Base-by-base conservation (phyloP, 2,113 vertebrate species). In the Neoarius graeffei region DNA sequence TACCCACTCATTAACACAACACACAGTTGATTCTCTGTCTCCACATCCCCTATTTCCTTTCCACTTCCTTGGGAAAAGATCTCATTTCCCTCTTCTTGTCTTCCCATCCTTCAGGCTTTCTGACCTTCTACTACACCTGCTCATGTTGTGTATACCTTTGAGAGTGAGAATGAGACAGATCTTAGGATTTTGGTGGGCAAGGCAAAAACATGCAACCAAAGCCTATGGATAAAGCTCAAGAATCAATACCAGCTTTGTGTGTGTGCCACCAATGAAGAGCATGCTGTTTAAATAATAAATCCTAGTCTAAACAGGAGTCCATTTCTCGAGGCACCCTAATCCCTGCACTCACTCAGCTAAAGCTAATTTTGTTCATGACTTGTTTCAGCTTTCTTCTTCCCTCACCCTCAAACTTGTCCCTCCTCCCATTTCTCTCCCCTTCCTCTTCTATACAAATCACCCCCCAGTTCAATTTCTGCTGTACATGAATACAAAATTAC, bases 261-360 rank as follows among this genome's bases (percentile, higher is more conserved):
- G 83, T 85, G 86, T 82, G 35, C 60, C 23, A 15, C 79, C 85
- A 90, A 76, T 89, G 59, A 64, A 84, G 87, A 92, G 92, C 90
- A 82, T 84, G 91, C 84, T 94, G 92, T 94, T 94, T 92, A 93
- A 94, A 93, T 91, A 91, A 88, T 69, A 92, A 89, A 94, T 94
- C 93, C 91, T 88, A 93, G 89, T 92, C 87, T 92, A 94, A 95
- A 95, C 94, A 95, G 86, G 71, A 79, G 92, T 93, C 89, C 88
- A 91, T 93, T 93, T 93, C 90, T 91, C 90, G 69, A 87, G 74
- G 84, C 85, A 85, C 76, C 56, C 57, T 94, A 93, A 95, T 94
- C 93, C 93, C 90, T 66, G 85, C 88, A 92, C 91, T 93, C 93
- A 91, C 89, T 93, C 90, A 92, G 83, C 92, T 91, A 91, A 90